Base-by-base conservation (phyloP, 2,113 vertebrate species). In the Syrrhaptes paradoxus region DNA sequence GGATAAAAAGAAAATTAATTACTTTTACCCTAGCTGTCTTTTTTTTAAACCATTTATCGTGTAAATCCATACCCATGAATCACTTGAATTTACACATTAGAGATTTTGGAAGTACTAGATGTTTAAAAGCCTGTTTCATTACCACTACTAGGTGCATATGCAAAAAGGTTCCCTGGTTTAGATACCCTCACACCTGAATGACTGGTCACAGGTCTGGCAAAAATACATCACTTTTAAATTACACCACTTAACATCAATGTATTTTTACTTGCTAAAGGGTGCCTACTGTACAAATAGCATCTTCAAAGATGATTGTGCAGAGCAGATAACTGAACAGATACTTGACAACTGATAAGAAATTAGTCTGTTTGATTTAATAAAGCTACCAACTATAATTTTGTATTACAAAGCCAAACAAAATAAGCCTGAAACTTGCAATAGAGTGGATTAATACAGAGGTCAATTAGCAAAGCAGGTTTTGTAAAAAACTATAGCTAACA, bases 221-320 rank as follows among this genome's bases (percentile, higher is more conserved):
- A 86, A 95, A 49, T 14, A 31, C 19, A 85, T 70, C 25, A 88
- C 21, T 62, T 89, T 89, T 61, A 82, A 93, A 94, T 94, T 66
- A 80, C n/a, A 91, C 41, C 87, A 91, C 82, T 86, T 88, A 72
- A 83, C 38, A 65, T 43, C 8, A 8, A 4, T 83, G 45, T 70
- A 38, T 28, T 85, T 91, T 80, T 80, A 51, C 86, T 94, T 85
- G 59, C 49, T 34, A 85, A 95, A 87, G 79, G 78, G 67, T 52
- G 57, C 34, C 38, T 91, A 20, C 72, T 77, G 29, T 43, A 80
- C 55, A 90, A 96, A 93, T 26, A 88, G 59, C 74, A 77, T 34
- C 85, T 84, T 80, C 68, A 88, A 54, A 76, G 55, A 83, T 51
- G 55, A 91, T 17, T 70, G 82, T 45, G 17, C 70, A 61, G 74